phyloP scores from a whole-genome alignment of 1,140 invertebrate species.

The Thalassaphorura encarpata region DNA sequence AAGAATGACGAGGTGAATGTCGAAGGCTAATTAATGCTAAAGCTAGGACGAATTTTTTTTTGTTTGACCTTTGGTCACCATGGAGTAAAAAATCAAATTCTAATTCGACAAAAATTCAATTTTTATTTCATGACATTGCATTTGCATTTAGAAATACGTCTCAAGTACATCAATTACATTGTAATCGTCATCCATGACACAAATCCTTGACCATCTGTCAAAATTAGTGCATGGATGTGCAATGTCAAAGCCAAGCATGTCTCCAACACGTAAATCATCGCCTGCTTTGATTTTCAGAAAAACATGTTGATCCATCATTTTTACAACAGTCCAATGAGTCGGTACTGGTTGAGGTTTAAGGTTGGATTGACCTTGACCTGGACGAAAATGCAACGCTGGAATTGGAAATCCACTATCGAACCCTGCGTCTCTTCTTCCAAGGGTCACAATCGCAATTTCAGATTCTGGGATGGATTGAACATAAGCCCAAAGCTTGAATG shows the following conservation, averaged over 20 bases:
- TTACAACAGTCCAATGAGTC: slow-evolving; percentile 14
- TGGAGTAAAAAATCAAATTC: too few relatives aligned
- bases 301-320: slow-evolving; percentile 31
- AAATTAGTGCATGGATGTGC: slow-evolving; percentile 27
- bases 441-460: slow-evolving; percentile 14
- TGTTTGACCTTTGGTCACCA: too few relatives aligned
- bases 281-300: slow-evolving; percentile 16
- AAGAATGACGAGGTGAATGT: too few relatives aligned
- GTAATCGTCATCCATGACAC: slow-evolving; percentile 15
- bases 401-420: slow-evolving; percentile 23
- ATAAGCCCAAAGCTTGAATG: slow-evolving; percentile 25
- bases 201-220: slow-evolving; percentile 21
- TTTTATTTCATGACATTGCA: too few relatives aligned
- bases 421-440: slow-evolving; percentile 24
- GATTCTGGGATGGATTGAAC: slow-evolving; percentile 28
- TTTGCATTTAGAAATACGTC: slow-evolving; percentile 25
- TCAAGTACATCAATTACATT: slow-evolving; percentile 11
- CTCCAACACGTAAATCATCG: slow-evolving; percentile 20
- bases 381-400: slow-evolving; percentile 16
- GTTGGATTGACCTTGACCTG: neutral
- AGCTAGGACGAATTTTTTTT: too few relatives aligned
- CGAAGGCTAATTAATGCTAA: too few relatives aligned
- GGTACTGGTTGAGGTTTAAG: neutral
- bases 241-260: slow-evolving; percentile 25
- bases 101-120: too few relatives aligned